Percentiles rank a stretch among this genome's conserved stretches.
Conservation (phyloP, 1,140 invertebrate species). For the Bombyx mandarina region DNA sequence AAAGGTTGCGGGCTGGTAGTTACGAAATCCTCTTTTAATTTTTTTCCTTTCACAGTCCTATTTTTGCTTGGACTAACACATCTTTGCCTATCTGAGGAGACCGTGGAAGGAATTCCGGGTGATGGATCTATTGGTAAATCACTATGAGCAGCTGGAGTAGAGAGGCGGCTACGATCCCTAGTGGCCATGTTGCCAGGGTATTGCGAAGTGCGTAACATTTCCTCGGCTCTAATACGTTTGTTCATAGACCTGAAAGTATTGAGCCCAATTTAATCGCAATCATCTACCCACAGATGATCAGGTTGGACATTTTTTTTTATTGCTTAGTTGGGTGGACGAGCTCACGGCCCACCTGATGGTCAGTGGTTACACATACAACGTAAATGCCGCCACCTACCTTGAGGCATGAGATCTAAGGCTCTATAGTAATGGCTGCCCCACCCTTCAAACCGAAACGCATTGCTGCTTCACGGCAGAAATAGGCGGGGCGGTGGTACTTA, state of each 20-base stretch:
- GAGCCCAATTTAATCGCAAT: not conserved
- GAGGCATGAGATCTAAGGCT: no score
- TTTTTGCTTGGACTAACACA: conserved; percentile 38
- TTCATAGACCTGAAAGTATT: conserved; percentile 72
- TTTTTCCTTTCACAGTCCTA: conserved; percentile 27
- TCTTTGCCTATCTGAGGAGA: conserved; percentile 38
- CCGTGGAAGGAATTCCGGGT: conserved; percentile 42
- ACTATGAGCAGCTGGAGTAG: conserved; percentile 47
- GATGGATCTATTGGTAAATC: conserved; percentile 57
- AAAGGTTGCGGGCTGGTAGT: conserved; percentile 71
- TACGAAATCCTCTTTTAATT: conserved; percentile 60
- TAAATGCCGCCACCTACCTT: no score
- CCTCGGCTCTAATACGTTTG: conserved; percentile 77
- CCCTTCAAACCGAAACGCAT: no score
- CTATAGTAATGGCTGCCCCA: no score
- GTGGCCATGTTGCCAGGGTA: conserved; percentile 79
- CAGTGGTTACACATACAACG: no score
- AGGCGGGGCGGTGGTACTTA: no score
- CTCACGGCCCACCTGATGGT: no score
- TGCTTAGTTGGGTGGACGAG: no score
- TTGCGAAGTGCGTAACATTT: conserved; percentile 76
- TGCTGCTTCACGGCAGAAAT: no score
- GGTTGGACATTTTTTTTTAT: no score
- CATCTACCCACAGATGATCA: no score
- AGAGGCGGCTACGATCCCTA: conserved; percentile 69